Evolutionary conservation across 2,797 vertebrate genomes (phyloP).

Genomic region (Cyclopterus lumpus): DNA sequence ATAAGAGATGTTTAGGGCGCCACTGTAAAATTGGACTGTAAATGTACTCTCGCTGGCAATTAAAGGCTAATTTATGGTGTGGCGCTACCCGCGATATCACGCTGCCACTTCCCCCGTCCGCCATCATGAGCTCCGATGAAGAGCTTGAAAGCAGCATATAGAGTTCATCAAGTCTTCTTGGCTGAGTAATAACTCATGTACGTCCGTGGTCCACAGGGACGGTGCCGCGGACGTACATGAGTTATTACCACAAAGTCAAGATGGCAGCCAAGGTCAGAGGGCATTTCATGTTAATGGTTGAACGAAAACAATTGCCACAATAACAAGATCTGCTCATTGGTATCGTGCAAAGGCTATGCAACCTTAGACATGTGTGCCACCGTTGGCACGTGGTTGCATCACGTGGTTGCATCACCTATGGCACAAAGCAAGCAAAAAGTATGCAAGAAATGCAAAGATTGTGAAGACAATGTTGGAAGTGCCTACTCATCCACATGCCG

Average conservation of each 20-base stretch:
- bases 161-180: slow-evolving; percentile 53
- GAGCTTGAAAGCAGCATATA: slow-evolving; percentile 33
- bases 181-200: slow-evolving; percentile 34
- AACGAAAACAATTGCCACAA: slow-evolving; percentile 3
- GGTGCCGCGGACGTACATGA: background rate
- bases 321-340: background rate
- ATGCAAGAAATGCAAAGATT: background rate
- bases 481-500: background rate
- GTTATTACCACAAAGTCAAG: too few relatives aligned
- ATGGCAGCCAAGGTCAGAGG: slow-evolving; percentile 29
- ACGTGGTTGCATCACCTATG: background rate
- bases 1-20: slow-evolving; percentile 59
- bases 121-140: slow-evolving; percentile 15
- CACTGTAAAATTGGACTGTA: slow-evolving; percentile 55
- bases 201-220: background rate
- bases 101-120: slow-evolving; percentile 1
- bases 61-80: slow-evolving; percentile 62
- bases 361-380: background rate
- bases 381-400: background rate
- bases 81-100: slow-evolving; percentile 35
- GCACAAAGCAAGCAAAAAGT: background rate
- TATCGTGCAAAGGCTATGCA: background rate
- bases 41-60: slow-evolving; percentile 56
- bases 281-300: slow-evolving; percentile 11
- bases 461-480: background rate